Conservation (phyloP, 2,888 invertebrate genomes). For the Alentia gelatinosa region DNA sequence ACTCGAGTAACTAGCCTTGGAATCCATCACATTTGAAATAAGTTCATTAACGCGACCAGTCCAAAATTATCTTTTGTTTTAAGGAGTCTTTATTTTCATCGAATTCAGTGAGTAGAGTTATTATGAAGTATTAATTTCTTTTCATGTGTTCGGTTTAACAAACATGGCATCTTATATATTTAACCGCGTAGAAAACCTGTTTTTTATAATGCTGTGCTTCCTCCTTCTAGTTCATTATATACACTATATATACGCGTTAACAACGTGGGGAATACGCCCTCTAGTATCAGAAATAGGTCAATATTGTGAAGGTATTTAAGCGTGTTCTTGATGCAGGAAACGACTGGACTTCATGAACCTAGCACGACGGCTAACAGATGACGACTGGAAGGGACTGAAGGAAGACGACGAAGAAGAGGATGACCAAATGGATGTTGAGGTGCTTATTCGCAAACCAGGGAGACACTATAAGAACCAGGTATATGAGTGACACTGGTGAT, state of each 20-base stretch:
- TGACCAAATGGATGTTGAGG: conserved; percentile 55
- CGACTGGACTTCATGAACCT: conserved; percentile 75
- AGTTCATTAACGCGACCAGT: too few species aligned
- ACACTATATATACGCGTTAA: too few species aligned
- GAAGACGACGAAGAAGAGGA: conserved; percentile 49
- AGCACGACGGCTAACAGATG: conserved; percentile 72
- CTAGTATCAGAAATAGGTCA: too few species aligned
- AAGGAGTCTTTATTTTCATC: too few species aligned
- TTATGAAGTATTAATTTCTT: background rate
- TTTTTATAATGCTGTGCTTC: too few species aligned
- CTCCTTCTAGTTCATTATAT: too few species aligned
- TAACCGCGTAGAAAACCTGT: background rate
- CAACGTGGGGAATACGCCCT: too few species aligned
- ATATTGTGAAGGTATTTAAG: too few species aligned
- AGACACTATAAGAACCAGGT: conserved; percentile 78
- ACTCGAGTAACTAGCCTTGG: too few species aligned
- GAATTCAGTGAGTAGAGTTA: background rate
- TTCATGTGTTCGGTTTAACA: too few species aligned
- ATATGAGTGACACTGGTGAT: background rate
- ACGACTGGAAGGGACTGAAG: conserved; percentile 63
- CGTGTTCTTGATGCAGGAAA: conserved; percentile 71
- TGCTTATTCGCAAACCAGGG: conserved; percentile 69
- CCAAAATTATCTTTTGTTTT: too few species aligned
- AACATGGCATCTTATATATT: background rate
- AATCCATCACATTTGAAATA: too few species aligned